Conservation (phyloP, 2,888 invertebrate genomes). For the Pristionchus arcanus region DNA sequence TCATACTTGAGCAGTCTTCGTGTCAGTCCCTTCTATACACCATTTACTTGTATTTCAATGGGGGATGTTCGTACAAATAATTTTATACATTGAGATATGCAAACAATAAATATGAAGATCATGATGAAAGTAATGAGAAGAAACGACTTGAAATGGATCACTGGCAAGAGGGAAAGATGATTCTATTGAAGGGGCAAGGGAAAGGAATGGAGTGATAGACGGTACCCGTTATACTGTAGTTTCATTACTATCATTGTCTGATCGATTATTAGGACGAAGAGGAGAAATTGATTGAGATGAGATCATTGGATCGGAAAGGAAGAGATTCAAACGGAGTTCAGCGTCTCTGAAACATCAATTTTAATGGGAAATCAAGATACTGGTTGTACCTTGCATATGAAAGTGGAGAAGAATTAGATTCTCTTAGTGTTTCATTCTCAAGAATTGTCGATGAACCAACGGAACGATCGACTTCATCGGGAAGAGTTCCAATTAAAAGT, state of each 20-base stretch:
- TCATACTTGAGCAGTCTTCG: neutral
- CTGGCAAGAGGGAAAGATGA: neutral
- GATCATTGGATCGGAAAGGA: conserved; percentile 55
- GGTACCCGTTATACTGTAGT: conserved; percentile 50
- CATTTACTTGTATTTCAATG: neutral
- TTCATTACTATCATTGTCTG: conserved; percentile 48
- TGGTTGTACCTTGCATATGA: conserved; percentile 44
- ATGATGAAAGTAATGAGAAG: neutral
- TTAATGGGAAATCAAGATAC: neutral
- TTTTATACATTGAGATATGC: conserved; percentile 11
- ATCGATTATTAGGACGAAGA: conserved; percentile 30
- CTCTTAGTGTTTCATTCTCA: conserved; percentile 65
- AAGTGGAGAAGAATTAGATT: conserved; percentile 41
- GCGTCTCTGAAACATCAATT: conserved; percentile 59
- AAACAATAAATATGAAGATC: neutral
- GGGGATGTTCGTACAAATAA: neutral
- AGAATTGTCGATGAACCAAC: conserved; percentile 69
- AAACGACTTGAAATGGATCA: conserved; percentile 12
- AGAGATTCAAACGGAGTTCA: conserved; percentile 68
- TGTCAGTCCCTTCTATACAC: neutral
- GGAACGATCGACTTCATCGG: conserved; percentile 64
- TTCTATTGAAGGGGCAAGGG: neutral
- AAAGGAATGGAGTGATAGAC: neutral
- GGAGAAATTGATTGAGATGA: conserved; percentile 22
- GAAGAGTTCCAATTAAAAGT: conserved; percentile 39